Percentiles rank a stretch among this genome's conserved stretches.
Conservation (phyloP, 2,113 vertebrate species). For the Circaetus gallicus region DNA sequence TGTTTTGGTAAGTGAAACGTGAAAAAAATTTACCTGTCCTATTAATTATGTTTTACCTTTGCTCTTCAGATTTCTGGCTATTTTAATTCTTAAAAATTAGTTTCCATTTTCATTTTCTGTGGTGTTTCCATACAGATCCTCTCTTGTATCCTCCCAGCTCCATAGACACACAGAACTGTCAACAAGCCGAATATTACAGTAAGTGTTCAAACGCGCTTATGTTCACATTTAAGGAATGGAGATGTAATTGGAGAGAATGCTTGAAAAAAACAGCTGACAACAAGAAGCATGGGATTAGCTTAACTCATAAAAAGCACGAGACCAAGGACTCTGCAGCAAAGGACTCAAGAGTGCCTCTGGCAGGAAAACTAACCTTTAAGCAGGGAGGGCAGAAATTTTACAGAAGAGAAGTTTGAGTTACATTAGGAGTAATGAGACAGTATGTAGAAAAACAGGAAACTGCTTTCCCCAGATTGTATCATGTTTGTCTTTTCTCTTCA, state of each 20-base stretch:
- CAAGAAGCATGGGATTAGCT: neutral
- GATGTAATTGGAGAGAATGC: neutral
- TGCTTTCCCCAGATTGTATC: neutral
- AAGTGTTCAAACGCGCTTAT: neutral
- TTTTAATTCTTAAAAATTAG: neutral
- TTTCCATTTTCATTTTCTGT: neutral
- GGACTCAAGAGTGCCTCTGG: neutral
- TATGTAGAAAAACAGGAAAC: neutral
- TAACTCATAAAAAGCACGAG: neutral
- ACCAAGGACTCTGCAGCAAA: neutral
- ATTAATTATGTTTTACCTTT: neutral
- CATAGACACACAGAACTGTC: neutral
- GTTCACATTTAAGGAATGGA: neutral
- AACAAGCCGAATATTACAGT: neutral
- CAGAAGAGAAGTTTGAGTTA: neutral
- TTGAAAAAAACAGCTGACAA: neutral
- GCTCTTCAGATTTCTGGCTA: neutral
- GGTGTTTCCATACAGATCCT: neutral
- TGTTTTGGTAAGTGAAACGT: neutral
- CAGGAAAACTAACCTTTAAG: neutral
- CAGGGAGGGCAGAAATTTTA: neutral
- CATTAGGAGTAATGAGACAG: neutral
- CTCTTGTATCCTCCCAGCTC: neutral
- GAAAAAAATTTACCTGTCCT: neutral
- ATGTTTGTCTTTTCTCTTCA: neutral